Base-by-base conservation (phyloP, 2,113 vertebrate genomes). In the Burhinus bistriatus region DNA sequence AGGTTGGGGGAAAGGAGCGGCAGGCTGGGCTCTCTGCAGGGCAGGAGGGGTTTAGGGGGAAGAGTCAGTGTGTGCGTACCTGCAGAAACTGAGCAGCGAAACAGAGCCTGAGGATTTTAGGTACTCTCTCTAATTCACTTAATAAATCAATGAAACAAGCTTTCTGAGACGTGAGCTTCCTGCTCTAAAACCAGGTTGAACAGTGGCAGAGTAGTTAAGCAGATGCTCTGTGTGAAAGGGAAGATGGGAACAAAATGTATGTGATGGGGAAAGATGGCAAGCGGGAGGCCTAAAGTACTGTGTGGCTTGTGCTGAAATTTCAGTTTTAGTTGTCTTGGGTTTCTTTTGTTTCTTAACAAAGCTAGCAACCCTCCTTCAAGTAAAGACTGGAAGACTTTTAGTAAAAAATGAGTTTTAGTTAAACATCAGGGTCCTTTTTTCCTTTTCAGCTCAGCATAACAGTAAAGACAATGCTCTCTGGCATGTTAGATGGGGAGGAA, bases 61-160 rank as follows among this genome's bases (percentile, higher is more conserved):
- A 49, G 26, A 34, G 23, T 1, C 0, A 1, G 3, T 68, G 22
- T 1, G 1, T 13, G 5, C 0, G 0, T 15, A 32, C 4, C 20
- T 18, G 9, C 42, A 21, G 42, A 75, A 75, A 54, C 6, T 3
- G 27, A 17, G 9, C 34, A 57, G 9, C 21, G 22, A 70, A 91
- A 49, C 0, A 5, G 26, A 72, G 34, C 21, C 38, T 68, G 42
- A 51, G 49, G 49, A 51, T 51, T 49, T 51, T 51, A 44, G 49
- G 49, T 51, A 51, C 23, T 51, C 49, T 22, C 49, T 51, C 49
- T 51, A 51, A 51, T 51, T 51, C 49, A 51, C 49, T 51, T 23
- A 51, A 51, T 51, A 51, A 51, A 25, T 51, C 49, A 25, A 51
- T 51, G 49, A 51, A 51, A 51, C 22, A 25, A 51, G 49, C 22